Evolutionary conservation across 2,797 vertebrate genomes (phyloP).

Genomic region (Urocyon cinereoargenteus): DNA sequence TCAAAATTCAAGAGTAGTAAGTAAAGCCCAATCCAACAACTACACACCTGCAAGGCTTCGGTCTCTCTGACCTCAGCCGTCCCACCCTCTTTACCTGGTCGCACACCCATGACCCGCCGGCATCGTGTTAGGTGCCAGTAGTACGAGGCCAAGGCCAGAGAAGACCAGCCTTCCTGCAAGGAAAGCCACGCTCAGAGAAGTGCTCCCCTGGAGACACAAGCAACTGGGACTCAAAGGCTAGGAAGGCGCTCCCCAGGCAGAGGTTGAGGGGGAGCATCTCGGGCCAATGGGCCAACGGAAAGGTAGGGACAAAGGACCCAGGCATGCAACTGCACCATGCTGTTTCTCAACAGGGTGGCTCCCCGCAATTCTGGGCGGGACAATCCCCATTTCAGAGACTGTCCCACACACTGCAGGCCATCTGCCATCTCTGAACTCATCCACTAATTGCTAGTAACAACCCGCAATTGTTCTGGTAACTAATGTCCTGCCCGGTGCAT

Average conservation of each 20-base stretch:
- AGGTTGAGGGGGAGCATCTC: not conserved
- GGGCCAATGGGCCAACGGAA: not conserved
- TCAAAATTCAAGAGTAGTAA: not conserved
- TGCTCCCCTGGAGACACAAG: not conserved
- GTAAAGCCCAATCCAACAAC: slow-evolving; percentile 35
- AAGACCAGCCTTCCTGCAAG: not conserved
- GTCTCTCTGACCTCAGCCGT: slow-evolving; percentile 13
- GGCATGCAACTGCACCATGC: not conserved
- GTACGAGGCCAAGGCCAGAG: accelerated
- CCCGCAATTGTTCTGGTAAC: not conserved
- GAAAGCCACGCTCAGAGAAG: not conserved
- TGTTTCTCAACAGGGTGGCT: not conserved
- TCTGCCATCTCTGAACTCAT: not conserved
- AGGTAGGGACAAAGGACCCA: not conserved
- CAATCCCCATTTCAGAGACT: not conserved
- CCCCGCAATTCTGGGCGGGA: not conserved
- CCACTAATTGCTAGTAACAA: not conserved
- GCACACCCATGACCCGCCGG: not conserved
- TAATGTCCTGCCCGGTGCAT: not conserved
- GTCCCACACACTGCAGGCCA: not conserved
- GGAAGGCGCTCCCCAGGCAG: not conserved
- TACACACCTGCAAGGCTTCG: not conserved
- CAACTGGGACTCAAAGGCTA: not conserved
- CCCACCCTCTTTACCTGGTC: not conserved
- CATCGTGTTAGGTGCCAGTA: not conserved